Evolutionary conservation across 1,140 invertebrate species (phyloP), one percentile per base, ranked within the genome.

Genomic region (Proctacanthus coquilletti): DNA sequence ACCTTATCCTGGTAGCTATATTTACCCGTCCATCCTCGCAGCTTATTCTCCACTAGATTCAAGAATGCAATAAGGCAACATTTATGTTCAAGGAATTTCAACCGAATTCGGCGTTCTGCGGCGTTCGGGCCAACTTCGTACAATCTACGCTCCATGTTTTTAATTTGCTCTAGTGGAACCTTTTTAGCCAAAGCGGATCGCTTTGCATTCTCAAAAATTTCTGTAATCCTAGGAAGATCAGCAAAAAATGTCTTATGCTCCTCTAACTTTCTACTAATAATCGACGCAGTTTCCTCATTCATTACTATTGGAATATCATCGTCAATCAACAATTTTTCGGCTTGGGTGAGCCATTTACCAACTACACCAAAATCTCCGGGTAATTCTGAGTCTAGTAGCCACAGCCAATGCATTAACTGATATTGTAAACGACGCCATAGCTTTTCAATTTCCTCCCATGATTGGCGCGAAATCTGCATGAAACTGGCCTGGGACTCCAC

Each of bases 41-140:
- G 63, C 63, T 92, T 93, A 21, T 75, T 80, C 65, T 94, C 88
- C 25, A 89, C 81, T 33, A 88, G 66, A 53, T 83, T 80, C 18
- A 94, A 72, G 62, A 92, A 89, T 31, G 85, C 86, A 44, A 94
- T 77, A 42, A 91, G 71, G 62, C 86, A 91, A 62, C 84, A 89
- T 65, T 88, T 88, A 56, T 91, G 85, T 64, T 91, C 85, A 34
- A 91, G 67, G 65, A 84, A 91, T 56, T 89, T 88, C 45, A 92
- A 68, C 53, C 74, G 74, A 10, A 85, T 76, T 53, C 81, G 72
- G 44, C 84, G 70, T 48, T 82, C 79, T 10, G 75, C 72, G 9
- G 83, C 81, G 46, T 71, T 70, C 36, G 68, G 69, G 45, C 72
- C 75, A 23, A 89, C 67, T 11, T 70, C 71, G 25, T 78, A 71